Percentiles rank a stretch among this genome's conserved stretches.
These are phyloP conservation scores for Petrocephalus microphthalmus DNA, from an alignment of 2,113 vertebrate species.

Conservation along the genomic window DNA sequence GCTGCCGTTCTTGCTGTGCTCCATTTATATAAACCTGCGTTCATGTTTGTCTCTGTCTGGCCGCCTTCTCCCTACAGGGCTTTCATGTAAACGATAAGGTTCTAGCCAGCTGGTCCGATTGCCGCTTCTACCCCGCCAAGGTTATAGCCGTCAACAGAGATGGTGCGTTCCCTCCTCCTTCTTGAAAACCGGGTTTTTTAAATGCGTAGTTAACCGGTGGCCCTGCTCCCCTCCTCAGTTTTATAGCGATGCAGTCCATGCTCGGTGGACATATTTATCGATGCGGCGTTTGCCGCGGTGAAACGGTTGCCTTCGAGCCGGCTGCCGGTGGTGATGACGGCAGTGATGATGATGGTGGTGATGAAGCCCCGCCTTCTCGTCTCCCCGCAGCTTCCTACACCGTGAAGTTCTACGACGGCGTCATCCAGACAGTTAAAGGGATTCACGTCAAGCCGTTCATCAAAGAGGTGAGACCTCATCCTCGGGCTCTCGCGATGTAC, in stretches of 20 bases:
- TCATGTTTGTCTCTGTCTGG: not conserved
- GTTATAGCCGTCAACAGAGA: slow-evolving; percentile 90
- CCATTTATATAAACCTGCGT: slow-evolving; percentile 6
- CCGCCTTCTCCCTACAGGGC: slow-evolving; percentile 57
- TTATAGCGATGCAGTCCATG: not conserved
- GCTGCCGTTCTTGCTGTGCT: not conserved
- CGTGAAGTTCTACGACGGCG: slow-evolving; percentile 95
- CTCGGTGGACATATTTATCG: not conserved
- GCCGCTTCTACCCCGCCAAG: slow-evolving; percentile 94
- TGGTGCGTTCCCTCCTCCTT: slow-evolving; percentile 64
- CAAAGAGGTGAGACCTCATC: slow-evolving; percentile 69
- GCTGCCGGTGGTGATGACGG: not conserved
- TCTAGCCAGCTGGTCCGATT: slow-evolving; percentile 94
- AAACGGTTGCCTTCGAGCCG: not conserved
- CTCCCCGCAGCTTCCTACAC: slow-evolving; percentile 80
- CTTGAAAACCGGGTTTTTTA: not conserved
- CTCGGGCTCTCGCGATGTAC: not conserved
- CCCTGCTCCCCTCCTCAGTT: not conserved
- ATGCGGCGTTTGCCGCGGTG: not conserved
- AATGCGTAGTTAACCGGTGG: not conserved
- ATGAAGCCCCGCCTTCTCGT: not conserved
- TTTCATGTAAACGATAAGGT: slow-evolving; percentile 92
- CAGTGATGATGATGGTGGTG: not conserved
- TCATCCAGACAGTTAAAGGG: slow-evolving; percentile 91
- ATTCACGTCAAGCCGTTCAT: slow-evolving; percentile 90